phyloP scores from a whole-genome alignment of 2,888 invertebrate genomes.

The Parnassius mnemosyne region DNA sequence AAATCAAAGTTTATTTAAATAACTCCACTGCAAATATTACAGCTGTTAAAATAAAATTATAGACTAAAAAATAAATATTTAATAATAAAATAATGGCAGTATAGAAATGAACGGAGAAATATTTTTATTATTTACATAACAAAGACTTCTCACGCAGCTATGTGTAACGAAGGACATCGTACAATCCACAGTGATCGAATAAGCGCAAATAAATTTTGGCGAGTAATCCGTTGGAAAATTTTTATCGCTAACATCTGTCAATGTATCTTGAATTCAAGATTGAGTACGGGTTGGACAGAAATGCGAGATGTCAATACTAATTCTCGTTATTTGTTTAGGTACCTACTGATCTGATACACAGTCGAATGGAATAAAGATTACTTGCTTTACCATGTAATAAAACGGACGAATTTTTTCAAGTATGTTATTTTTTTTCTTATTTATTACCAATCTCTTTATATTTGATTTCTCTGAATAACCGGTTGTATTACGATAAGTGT shows the following conservation, averaged over 20 bases:
- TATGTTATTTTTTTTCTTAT: not conserved
- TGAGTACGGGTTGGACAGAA: constrained; percentile 15
- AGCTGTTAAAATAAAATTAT: no score
- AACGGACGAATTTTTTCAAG: constrained; percentile 2
- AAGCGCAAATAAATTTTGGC: constrained; percentile 12
- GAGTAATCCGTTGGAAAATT: constrained; percentile 5
- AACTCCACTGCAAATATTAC: no score
- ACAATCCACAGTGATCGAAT: constrained; percentile 2
- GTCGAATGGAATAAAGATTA: constrained; percentile 22
- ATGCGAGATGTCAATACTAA: constrained; percentile 24
- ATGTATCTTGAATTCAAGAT: constrained; percentile 12
- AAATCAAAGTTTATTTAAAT: no score
- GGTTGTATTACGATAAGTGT: no score
- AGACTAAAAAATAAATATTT: no score
- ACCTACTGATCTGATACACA: constrained; percentile 11
- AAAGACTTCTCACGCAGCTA: no score
- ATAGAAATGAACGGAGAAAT: no score
- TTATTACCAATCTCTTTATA: no score
- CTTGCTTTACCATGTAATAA: not conserved
- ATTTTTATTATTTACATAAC: no score
- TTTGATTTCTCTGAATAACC: no score
- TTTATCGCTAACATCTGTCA: constrained; percentile 8
- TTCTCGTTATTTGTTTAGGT: constrained; percentile 21
- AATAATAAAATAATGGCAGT: no score
- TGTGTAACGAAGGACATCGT: not conserved